Conservation (phyloP, 2,113 vertebrate genomes). For the Ictalurus furcatus region DNA sequence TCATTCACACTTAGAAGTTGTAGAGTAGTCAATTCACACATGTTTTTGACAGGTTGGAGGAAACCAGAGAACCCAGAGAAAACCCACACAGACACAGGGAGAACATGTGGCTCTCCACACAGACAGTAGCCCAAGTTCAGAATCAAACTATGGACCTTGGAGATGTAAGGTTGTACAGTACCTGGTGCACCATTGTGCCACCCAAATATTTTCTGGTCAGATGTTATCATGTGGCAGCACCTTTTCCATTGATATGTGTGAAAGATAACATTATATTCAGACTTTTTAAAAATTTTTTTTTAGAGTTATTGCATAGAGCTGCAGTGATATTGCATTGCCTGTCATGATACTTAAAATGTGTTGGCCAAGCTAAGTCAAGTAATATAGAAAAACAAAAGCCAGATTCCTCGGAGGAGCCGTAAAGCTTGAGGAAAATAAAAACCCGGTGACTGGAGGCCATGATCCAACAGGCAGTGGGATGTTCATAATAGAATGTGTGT, state of each 20-base stretch:
- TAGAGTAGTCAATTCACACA: not conserved
- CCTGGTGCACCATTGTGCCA: not conserved
- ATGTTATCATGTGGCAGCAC: not conserved
- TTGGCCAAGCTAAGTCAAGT: conserved; percentile 16
- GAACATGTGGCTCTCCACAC: not conserved
- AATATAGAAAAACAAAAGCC: conserved; percentile 9
- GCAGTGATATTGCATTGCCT: conserved; percentile 18
- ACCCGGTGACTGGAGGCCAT: conserved; percentile 21
- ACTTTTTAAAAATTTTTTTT: conserved; percentile 6
- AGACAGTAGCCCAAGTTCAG: not conserved
- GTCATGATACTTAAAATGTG: conserved; percentile 4
- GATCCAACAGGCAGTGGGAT: conserved; percentile 49
- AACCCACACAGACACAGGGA: not conserved
- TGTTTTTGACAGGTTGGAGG: not conserved
- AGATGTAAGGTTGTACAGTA: not conserved
- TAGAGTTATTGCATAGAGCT: not conserved
- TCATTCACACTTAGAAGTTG: not conserved
- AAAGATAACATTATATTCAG: not conserved
- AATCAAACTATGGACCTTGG: not conserved
- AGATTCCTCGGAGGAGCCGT: not conserved
- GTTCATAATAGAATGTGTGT: conserved; percentile 49
- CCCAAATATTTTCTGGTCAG: too few species aligned
- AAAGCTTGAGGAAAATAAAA: conserved; percentile 25
- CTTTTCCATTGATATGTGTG: not conserved
- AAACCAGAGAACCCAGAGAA: not conserved